Conservation (phyloP, 2,888 invertebrate genomes). For the Seira ritae region DNA sequence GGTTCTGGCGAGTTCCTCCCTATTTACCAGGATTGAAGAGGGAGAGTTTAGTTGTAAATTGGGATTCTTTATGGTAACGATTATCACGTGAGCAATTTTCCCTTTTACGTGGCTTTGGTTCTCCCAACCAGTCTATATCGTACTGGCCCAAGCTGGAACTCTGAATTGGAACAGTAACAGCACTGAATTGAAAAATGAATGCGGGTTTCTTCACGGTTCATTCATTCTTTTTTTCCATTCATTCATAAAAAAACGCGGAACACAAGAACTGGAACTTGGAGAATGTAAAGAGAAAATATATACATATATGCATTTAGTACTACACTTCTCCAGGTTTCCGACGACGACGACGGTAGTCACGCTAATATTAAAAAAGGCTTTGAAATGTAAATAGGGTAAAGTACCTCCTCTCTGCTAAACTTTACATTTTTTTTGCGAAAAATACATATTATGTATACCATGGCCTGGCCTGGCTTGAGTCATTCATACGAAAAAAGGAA, state of each 20-base stretch:
- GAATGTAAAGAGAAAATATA: background rate
- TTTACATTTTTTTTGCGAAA: too few relatives aligned
- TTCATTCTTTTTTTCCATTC: slow-evolving; percentile 40
- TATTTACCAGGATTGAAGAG: background rate
- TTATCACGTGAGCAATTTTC: slow-evolving; percentile 14
- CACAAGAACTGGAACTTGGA: background rate
- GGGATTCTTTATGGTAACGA: slow-evolving; percentile 15
- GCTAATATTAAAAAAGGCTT: slow-evolving; percentile 8
- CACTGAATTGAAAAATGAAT: slow-evolving; percentile 11
- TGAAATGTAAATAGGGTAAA: slow-evolving; percentile 15
- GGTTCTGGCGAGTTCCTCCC: background rate
- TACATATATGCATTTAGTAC: too few relatives aligned
- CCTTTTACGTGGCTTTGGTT: background rate
- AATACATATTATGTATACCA: too few relatives aligned
- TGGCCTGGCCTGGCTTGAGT: too few relatives aligned
- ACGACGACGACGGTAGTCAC: background rate
- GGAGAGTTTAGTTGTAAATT: slow-evolving; percentile 10
- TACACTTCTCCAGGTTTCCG: too few relatives aligned
- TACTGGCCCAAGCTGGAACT: background rate
- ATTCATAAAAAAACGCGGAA: slow-evolving; percentile 44
- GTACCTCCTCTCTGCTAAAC: background rate
- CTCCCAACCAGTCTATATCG: background rate
- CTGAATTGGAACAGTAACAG: background rate
- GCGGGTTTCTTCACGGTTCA: slow-evolving; percentile 39
- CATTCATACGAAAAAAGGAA: too few relatives aligned